Conservation (phyloP, 2,113 vertebrate genomes). For the Axis porcinus region DNA sequence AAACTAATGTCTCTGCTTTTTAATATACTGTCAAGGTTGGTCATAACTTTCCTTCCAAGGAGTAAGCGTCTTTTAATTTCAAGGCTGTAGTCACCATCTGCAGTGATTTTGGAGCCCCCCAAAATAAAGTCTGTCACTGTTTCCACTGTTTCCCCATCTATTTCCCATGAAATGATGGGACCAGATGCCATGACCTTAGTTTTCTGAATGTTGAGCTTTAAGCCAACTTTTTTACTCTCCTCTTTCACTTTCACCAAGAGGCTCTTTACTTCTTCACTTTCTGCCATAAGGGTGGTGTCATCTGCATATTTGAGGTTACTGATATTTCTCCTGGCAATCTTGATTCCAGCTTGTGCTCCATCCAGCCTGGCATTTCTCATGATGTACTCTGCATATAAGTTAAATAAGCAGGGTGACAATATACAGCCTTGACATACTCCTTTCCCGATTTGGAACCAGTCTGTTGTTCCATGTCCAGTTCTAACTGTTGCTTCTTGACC, state of each 20-base stretch:
- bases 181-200: not conserved
- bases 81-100: not conserved
- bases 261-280: not conserved
- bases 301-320: not conserved
- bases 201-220: not conserved
- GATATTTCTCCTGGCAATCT: not conserved
- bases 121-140: not conserved
- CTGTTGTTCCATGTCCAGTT: not conserved
- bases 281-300: not conserved
- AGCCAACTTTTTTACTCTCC: not conserved
- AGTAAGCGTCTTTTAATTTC: not conserved
- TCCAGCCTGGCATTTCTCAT: not conserved
- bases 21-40: not conserved
- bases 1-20: not conserved
- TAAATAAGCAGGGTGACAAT: not conserved
- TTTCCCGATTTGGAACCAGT: not conserved
- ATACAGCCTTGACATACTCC: not conserved
- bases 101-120: not conserved
- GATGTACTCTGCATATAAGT: not conserved
- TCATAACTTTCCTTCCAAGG: not conserved
- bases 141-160: not conserved
- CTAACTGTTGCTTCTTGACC: not conserved
- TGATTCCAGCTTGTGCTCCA: not conserved
- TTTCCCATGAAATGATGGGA: not conserved
- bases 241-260: not conserved